phyloP scores from a whole-genome alignment of 2,888 invertebrate genomes.

The Polietes domitor region DNA sequence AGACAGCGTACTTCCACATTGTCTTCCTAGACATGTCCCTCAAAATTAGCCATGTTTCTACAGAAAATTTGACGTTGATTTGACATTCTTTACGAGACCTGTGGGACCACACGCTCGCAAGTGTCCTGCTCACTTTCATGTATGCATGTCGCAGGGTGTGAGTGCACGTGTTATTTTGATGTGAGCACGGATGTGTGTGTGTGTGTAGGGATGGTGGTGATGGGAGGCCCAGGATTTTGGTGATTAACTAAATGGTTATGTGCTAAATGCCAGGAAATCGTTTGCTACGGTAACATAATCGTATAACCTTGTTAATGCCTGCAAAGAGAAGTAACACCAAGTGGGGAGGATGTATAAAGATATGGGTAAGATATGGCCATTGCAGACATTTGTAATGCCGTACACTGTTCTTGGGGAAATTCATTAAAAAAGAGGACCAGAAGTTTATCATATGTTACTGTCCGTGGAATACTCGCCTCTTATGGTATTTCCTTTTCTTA shows the following conservation, averaged over 20 bases:
- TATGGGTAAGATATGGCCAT: not conserved
- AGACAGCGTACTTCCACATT: too few species aligned
- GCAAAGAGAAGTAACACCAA: not conserved
- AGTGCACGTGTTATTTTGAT: too few species aligned
- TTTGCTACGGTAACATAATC: slow-evolving; percentile 39
- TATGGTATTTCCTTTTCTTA: too few species aligned
- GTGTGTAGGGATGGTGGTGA: not conserved
- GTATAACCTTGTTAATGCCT: slow-evolving; percentile 35
- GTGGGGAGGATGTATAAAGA: not conserved
- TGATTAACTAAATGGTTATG: slow-evolving; percentile 28
- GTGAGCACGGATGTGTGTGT: slow-evolving; percentile 10
- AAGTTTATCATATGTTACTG: too few species aligned
- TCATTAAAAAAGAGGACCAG: too few species aligned
- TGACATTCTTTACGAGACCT: slow-evolving; percentile 12
- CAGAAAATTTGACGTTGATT: slow-evolving; percentile 24
- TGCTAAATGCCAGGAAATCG: slow-evolving; percentile 48
- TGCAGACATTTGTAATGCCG: not conserved
- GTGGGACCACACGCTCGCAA: not conserved
- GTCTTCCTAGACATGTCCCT: not conserved
- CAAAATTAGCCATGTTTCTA: not conserved
- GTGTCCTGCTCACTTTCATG: not conserved
- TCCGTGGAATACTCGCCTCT: too few species aligned
- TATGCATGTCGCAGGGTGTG: not conserved
- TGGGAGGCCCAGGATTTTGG: not conserved
- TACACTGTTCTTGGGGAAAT: not conserved